Conservation (phyloP, 2,797 vertebrate species). For the Peromyscus nudipes region DNA sequence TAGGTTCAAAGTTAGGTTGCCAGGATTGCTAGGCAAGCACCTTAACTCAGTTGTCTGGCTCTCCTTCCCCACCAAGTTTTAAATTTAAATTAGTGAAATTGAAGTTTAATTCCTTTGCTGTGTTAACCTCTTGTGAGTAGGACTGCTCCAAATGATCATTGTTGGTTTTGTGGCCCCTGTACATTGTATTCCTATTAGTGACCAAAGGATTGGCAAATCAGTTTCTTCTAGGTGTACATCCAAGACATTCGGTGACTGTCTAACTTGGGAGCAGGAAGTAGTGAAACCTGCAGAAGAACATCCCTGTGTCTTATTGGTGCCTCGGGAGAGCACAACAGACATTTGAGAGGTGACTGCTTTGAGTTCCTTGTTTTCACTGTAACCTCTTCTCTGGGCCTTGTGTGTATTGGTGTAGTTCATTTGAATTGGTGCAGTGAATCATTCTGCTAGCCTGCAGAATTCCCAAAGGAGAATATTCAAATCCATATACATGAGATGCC, state of each 20-base stretch:
- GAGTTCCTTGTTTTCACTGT: constrained; percentile 53
- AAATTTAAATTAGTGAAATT: neutral
- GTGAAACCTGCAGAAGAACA: neutral
- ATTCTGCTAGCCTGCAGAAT: constrained; percentile 64
- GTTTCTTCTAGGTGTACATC: neutral
- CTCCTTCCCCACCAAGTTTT: neutral
- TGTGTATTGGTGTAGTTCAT: constrained; percentile 50
- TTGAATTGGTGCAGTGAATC: constrained; percentile 73
- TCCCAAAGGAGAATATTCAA: constrained; percentile 60
- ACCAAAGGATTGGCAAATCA: neutral
- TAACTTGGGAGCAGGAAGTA: neutral
- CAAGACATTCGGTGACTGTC: neutral
- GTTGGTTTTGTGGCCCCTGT: neutral
- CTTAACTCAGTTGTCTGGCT: neutral
- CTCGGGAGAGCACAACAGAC: neutral
- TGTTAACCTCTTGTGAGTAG: neutral
- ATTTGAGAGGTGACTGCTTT: constrained; percentile 37
- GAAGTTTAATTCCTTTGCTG: neutral
- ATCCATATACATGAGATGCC: constrained; percentile 61
- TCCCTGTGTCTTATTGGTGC: neutral
- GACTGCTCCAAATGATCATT: neutral
- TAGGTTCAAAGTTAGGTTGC: neutral
- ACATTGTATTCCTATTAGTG: neutral
- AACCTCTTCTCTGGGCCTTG: constrained; percentile 24
- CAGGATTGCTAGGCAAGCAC: neutral